These are phyloP conservation scores for Amblyopsis hoosieri DNA, from an alignment of 2,797 vertebrate genomes.

Conservation along the genomic window DNA sequence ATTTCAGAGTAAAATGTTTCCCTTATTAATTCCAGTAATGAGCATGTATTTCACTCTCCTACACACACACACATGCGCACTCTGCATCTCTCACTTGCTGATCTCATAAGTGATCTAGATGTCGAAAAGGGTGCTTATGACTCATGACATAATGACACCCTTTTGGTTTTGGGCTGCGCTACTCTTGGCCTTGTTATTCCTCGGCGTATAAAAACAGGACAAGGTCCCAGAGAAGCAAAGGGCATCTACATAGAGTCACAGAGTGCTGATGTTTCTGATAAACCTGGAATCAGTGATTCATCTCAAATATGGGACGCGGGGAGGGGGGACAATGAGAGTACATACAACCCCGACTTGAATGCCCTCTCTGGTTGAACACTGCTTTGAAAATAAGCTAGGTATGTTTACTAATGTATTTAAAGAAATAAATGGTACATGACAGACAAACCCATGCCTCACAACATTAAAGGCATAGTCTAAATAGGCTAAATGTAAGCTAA, in stretches of 20 bases:
- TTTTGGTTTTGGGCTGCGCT: constrained; percentile 28
- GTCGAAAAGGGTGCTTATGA: constrained; percentile 47
- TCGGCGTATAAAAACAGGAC: constrained; percentile 39
- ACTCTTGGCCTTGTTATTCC: constrained; percentile 30
- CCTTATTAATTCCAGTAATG: constrained; percentile 66
- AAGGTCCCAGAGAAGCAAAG: constrained; percentile 37
- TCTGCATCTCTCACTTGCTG: constrained; percentile 14
- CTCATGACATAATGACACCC: constrained; percentile 52
- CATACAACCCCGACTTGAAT: neutral
- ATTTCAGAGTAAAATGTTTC: constrained; percentile 63
- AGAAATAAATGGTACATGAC: too few relatives aligned
- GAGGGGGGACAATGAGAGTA: constrained; percentile 1
- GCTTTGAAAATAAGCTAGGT: too few relatives aligned
- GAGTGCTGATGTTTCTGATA: constrained; percentile 44
- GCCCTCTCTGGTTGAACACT: too few relatives aligned
- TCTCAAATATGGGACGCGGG: constrained; percentile 15
- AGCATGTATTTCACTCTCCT: constrained; percentile 22
- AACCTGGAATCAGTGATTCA: constrained; percentile 15
- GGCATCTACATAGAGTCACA: constrained; percentile 21
- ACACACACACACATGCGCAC: constrained; percentile 16
- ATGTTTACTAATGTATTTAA: too few relatives aligned
- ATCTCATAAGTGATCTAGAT: constrained; percentile 46
- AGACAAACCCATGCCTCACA: too few relatives aligned
- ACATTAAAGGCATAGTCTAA: too few relatives aligned
- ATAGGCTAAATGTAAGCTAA: too few relatives aligned